A percentile compares a stretch with the other conserved stretches of the same genome.
phyloP scores from a whole-genome alignment of 2,113 vertebrate genomes.

The Danio rerio region DNA sequence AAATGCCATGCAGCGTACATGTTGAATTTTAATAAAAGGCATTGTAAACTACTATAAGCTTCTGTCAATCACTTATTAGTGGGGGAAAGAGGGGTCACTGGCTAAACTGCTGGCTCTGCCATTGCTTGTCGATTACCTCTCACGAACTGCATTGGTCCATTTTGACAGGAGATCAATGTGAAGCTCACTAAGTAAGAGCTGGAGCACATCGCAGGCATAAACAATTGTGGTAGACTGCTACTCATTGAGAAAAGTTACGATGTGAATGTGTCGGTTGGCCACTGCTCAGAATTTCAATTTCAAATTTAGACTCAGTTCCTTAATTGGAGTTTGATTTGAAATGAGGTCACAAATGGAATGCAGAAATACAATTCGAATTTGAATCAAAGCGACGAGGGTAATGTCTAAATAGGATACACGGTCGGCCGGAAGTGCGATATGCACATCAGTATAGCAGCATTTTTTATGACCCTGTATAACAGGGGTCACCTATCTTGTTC shows the following conservation, averaged over 20 bases:
- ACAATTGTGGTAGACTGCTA: constrained; percentile 2
- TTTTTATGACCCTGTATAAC: too few species aligned
- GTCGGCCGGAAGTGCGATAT: too few species aligned
- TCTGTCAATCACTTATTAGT: background rate
- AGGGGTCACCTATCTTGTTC: too few species aligned
- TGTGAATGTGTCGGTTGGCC: background rate
- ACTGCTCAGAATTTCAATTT: background rate
- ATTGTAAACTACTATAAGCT: background rate
- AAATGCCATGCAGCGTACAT: too few species aligned
- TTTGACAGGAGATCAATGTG: constrained; percentile 12
- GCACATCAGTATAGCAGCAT: too few species aligned
- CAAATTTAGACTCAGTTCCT: background rate
- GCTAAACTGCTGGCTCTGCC: background rate
- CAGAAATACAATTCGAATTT: background rate
- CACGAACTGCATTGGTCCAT: background rate
- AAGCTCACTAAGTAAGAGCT: background rate
- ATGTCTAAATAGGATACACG: too few species aligned
- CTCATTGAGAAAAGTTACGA: background rate
- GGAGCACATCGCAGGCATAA: constrained; percentile 7
- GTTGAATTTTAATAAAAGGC: too few species aligned
- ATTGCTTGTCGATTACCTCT: background rate
- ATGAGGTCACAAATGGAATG: background rate
- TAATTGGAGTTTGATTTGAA: background rate
- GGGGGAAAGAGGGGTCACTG: background rate
- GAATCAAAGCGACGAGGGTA: too few species aligned